These are phyloP conservation scores for Notocelia uddmanniana DNA, from an alignment of 2,888 invertebrate species.

Conservation along the genomic window DNA sequence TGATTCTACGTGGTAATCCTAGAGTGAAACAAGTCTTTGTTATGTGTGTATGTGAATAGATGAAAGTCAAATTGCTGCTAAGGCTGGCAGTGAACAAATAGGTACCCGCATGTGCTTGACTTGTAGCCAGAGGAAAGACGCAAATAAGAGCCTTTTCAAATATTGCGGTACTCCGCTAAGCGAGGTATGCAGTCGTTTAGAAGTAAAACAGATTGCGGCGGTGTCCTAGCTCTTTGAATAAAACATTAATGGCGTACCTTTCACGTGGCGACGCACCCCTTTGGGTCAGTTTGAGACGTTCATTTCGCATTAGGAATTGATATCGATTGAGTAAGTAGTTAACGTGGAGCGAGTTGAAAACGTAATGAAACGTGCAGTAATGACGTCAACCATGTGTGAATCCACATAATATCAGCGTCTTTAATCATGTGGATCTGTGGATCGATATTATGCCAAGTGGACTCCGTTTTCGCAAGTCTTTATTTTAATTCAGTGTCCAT, in stretches of 20 bases:
- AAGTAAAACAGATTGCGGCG: conserved; percentile 42
- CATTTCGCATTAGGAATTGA: background rate
- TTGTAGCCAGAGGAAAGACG: conserved; percentile 13
- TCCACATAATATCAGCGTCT: too few species aligned
- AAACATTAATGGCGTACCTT: conserved; percentile 35
- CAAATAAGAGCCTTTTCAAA: conserved; percentile 32
- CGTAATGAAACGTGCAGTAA: too few species aligned
- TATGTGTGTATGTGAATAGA: background rate
- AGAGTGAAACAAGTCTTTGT: background rate
- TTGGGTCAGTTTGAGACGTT: background rate
- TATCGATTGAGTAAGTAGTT: too few species aligned
- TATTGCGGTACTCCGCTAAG: conserved; percentile 18
- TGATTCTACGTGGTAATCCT: background rate
- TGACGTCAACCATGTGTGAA: too few species aligned
- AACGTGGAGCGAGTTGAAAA: too few species aligned
- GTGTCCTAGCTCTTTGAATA: conserved; percentile 30
- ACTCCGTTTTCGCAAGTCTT: too few species aligned
- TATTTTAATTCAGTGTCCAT: too few species aligned
- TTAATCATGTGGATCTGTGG: too few species aligned
- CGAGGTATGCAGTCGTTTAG: conserved; percentile 32
- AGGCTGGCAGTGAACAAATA: conserved; percentile 7
- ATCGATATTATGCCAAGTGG: too few species aligned
- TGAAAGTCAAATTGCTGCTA: background rate
- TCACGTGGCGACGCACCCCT: conserved; percentile 4
- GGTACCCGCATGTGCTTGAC: conserved; percentile 33